Evolutionary conservation across 2,888 invertebrate genomes (phyloP).

Genomic region (Nematopogon swammerdamellus): DNA sequence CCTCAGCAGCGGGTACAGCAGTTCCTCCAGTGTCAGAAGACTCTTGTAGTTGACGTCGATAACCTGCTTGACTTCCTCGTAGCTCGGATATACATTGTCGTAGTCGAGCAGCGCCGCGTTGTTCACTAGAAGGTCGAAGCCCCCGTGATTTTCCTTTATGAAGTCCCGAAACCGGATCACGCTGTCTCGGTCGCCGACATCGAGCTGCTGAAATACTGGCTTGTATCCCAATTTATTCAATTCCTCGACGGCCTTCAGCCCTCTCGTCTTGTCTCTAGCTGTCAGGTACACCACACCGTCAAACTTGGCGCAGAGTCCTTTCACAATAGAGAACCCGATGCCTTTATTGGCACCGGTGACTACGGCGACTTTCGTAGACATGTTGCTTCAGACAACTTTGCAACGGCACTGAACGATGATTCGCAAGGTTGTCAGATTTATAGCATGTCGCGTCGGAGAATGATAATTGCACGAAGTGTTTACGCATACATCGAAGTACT

Average conservation of each 20-base stretch:
- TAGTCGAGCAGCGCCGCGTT: constrained; percentile 62
- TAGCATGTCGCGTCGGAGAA: too few relatives aligned
- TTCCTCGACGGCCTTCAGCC: constrained; percentile 55
- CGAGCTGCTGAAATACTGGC: constrained; percentile 64
- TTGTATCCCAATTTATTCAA: constrained; percentile 52
- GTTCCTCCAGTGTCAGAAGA: constrained; percentile 30
- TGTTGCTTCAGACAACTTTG: too few relatives aligned
- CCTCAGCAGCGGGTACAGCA: constrained; percentile 65
- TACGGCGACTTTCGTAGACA: constrained; percentile 35
- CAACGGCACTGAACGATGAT: too few relatives aligned
- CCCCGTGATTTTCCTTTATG: constrained; percentile 59
- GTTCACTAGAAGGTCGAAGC: constrained; percentile 70
- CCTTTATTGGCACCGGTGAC: constrained; percentile 73
- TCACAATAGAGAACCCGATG: constrained; percentile 65
- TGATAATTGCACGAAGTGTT: too few relatives aligned
- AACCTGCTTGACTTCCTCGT: constrained; percentile 37
- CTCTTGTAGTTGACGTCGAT: constrained; percentile 38
- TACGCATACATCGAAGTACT: too few relatives aligned
- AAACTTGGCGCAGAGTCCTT: constrained; percentile 62
- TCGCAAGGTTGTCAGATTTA: too few relatives aligned
- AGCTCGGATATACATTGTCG: constrained; percentile 34
- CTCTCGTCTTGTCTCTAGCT: constrained; percentile 55
- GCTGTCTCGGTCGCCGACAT: constrained; percentile 60
- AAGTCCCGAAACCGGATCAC: constrained; percentile 54
- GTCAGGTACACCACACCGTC: constrained; percentile 70